A percentile compares a stretch with the other conserved stretches of the same genome.
Evolutionary conservation across 2,888 invertebrate genomes (phyloP).

Genomic region (Thereva unica): DNA sequence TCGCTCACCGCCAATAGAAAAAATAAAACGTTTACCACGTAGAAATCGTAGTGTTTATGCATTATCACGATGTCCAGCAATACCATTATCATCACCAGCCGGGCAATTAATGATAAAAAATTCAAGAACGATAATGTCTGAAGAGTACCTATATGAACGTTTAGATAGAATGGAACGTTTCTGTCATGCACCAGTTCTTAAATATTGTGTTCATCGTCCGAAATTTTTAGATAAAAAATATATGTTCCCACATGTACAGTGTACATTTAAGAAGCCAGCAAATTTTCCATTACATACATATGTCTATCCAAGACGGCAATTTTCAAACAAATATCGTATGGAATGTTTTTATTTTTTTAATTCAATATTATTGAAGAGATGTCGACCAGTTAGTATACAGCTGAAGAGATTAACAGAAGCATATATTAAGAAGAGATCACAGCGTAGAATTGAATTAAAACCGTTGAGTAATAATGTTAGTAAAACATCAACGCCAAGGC

Average conservation of each 20-base stretch:
- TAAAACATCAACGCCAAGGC: slow-evolving; percentile 1
- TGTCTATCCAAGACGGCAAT: slow-evolving; percentile 55
- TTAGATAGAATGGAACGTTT: slow-evolving; percentile 62
- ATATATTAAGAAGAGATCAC: slow-evolving; percentile 35
- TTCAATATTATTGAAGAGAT: slow-evolving; percentile 52
- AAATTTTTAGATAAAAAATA: slow-evolving; percentile 53
- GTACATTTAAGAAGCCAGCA: slow-evolving; percentile 51
- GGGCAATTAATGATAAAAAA: slow-evolving; percentile 60
- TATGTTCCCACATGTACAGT: slow-evolving; percentile 46
- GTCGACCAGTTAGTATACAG: slow-evolving; percentile 55
- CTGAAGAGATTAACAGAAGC: slow-evolving; percentile 53
- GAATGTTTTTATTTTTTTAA: slow-evolving; percentile 55
- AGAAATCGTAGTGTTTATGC: slow-evolving; percentile 59
- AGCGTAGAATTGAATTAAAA: slow-evolving; percentile 11
- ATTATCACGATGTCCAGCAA: slow-evolving; percentile 59
- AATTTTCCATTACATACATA: slow-evolving; percentile 44
- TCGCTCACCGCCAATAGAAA: slow-evolving; percentile 44
- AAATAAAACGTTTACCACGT: slow-evolving; percentile 53
- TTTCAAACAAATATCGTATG: slow-evolving; percentile 51
- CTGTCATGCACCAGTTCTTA: slow-evolving; percentile 58
- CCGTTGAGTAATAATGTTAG: neutral
- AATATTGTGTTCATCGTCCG: slow-evolving; percentile 43
- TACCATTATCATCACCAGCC: slow-evolving; percentile 62
- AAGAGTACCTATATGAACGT: slow-evolving; percentile 60
- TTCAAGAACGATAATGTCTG: slow-evolving; percentile 57